Conservation (phyloP, 1,140 invertebrate genomes). For the Drosophila nigrodunni region DNA sequence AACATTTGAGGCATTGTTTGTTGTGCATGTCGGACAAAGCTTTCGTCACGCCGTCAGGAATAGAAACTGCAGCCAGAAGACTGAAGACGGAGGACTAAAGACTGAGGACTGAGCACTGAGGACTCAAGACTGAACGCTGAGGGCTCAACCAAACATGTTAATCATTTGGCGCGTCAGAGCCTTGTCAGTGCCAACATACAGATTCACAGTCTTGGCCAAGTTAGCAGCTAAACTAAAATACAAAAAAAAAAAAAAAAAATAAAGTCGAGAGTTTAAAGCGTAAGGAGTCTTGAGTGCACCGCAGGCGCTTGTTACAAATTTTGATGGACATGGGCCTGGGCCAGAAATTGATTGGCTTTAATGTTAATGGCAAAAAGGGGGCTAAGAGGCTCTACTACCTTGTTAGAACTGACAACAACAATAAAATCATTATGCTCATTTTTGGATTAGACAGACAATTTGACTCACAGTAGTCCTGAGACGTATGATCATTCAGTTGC, state of each 20-base stretch:
- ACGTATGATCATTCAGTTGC: not conserved
- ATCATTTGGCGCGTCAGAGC: constrained; percentile 74
- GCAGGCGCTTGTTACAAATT: constrained; percentile 78
- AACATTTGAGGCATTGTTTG: constrained; percentile 47
- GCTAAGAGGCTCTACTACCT: not conserved
- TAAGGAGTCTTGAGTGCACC: constrained; percentile 38
- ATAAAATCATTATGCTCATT: constrained; percentile 13
- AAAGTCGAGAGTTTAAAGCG: constrained; percentile 24
- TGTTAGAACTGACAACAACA: constrained; percentile 33
- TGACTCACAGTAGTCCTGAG: constrained; percentile 38
- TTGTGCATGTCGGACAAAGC: constrained; percentile 31
- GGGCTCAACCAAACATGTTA: constrained; percentile 65
- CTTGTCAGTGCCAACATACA: constrained; percentile 5
- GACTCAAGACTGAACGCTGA: constrained; percentile 32
- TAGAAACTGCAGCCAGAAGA: not conserved
- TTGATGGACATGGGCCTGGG: constrained; percentile 71
- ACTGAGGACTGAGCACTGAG: constrained; percentile 4
- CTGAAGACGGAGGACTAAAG: not conserved
- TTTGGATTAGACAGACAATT: constrained; percentile 40
- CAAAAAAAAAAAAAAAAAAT: no score
- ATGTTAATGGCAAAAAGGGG: constrained; percentile 51
- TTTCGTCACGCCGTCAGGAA: constrained; percentile 37
- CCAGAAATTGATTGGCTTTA: constrained; percentile 81
- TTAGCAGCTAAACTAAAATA: not conserved
- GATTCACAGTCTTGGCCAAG: not conserved